These are phyloP conservation scores for Aurelia sp. DNA, from an alignment of 30 jellyfish, hydroid and myxozoan species.

Conservation along the genomic window DNA sequence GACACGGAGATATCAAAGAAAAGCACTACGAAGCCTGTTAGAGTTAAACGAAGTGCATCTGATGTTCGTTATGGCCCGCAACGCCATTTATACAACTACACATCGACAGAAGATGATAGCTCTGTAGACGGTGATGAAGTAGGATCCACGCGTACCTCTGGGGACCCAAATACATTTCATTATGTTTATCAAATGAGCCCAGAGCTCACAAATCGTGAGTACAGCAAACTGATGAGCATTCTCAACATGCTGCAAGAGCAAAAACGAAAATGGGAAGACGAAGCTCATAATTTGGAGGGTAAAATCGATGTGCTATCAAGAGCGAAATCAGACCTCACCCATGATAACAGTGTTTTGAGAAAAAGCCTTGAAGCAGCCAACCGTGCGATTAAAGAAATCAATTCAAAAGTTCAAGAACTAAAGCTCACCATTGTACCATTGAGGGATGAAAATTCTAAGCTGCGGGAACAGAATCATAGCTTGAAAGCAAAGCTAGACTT, in stretches of 20 bases:
- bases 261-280: constrained; percentile 86
- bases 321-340: constrained; percentile 71
- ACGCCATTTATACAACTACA: constrained; percentile 28
- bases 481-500: constrained; percentile 68
- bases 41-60: constrained; percentile 45
- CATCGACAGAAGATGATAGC: constrained; percentile 75
- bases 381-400: constrained; percentile 94
- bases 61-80: constrained; percentile 52
- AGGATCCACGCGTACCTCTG: not conserved
- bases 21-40: not conserved
- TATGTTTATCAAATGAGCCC: constrained; percentile 78
- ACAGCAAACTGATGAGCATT: constrained; percentile 77
- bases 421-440: constrained; percentile 93
- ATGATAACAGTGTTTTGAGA: constrained; percentile 82
- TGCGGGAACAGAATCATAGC: constrained; percentile 71
- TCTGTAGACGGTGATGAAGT: constrained; percentile 57
- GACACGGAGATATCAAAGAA: constrained; percentile 54
- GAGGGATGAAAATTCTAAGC: constrained; percentile 86
- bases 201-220: constrained; percentile 78
- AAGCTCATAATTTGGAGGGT: constrained; percentile 53
- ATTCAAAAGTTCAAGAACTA: constrained; percentile 93
- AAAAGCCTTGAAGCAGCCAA: constrained; percentile 98
- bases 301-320: constrained; percentile 61
- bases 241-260: constrained; percentile 86
- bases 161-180: constrained; percentile 46